phyloP scores from a whole-genome alignment of 1,140 invertebrate species.

The Polyergus mexicanus region DNA sequence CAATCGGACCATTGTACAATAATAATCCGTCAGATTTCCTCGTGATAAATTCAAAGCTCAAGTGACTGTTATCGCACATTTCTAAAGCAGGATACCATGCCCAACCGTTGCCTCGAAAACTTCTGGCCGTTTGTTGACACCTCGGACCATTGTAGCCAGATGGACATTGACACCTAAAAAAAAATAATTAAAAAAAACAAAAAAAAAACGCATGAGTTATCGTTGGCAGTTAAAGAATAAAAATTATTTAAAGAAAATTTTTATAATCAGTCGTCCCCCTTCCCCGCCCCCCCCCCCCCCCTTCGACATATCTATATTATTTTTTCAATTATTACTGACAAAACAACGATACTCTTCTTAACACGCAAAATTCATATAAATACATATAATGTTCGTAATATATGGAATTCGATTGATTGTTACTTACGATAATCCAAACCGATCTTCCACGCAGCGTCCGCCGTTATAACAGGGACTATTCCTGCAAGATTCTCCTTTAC shows the following conservation, averaged over 20 bases:
- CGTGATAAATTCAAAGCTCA: slow-evolving; percentile 98
- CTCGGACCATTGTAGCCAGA: slow-evolving; percentile 96
- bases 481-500: slow-evolving; percentile 94
- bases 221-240: not conserved
- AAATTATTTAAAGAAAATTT: not conserved
- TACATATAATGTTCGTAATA: not conserved
- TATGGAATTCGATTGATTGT: slow-evolving; percentile 4
- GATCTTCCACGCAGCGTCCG: slow-evolving; percentile 96
- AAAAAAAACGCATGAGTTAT: not conserved
- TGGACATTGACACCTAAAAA: slow-evolving; percentile 93
- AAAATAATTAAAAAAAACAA: slow-evolving; percentile 12
- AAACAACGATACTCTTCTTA: not conserved
- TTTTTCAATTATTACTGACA: not conserved
- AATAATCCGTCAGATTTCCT: slow-evolving; percentile 96
- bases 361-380: not conserved
- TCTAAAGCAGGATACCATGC: slow-evolving; percentile 98
- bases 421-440: slow-evolving; percentile 92
- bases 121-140: slow-evolving; percentile 97
- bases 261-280: not conserved
- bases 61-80: slow-evolving; percentile 98
- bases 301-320: not conserved
- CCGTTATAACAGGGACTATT: slow-evolving; percentile 97
- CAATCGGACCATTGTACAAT: slow-evolving; percentile 98
- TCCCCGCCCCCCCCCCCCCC: too few relatives aligned
- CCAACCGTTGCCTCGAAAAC: slow-evolving; percentile 97